These are phyloP conservation scores for Epinotia nisella DNA, from an alignment of 2,888 invertebrate genomes.

Conservation along the genomic window DNA sequence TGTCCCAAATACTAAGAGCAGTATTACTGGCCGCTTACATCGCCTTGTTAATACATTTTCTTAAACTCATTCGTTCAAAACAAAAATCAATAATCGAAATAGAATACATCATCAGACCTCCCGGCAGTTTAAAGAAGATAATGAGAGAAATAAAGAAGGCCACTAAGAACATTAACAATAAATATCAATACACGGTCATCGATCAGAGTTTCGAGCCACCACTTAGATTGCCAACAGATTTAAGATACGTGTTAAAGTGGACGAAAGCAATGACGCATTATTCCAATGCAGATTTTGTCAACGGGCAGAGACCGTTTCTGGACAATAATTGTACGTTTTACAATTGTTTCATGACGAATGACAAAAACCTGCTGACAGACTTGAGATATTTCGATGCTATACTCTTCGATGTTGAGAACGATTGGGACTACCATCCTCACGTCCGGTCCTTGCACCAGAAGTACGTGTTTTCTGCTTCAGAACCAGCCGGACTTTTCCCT, in stretches of 20 bases:
- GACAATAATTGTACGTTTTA: slow-evolving; percentile 64
- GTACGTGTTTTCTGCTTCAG: slow-evolving; percentile 76
- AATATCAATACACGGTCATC: slow-evolving; percentile 51
- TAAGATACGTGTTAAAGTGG: slow-evolving; percentile 69
- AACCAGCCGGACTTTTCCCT: slow-evolving; percentile 63
- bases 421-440: slow-evolving; percentile 61
- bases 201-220: slow-evolving; percentile 52
- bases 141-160: slow-evolving; percentile 53
- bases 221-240: slow-evolving; percentile 62
- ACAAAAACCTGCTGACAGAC: slow-evolving; percentile 62
- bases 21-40: slow-evolving; percentile 58
- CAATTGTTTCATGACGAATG: slow-evolving; percentile 76
- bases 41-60: slow-evolving; percentile 57
- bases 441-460: slow-evolving; percentile 70
- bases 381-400: slow-evolving; percentile 76
- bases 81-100: slow-evolving; percentile 57
- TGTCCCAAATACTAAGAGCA: slow-evolving; percentile 63
- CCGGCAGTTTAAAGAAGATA: slow-evolving; percentile 52
- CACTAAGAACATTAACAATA: slow-evolving; percentile 18
- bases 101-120: slow-evolving; percentile 56
- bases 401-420: slow-evolving; percentile 78
- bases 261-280: slow-evolving; percentile 58
- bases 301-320: slow-evolving; percentile 64
- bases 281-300: slow-evolving; percentile 48
- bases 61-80: slow-evolving; percentile 51